These are phyloP conservation scores for Coecobrya sp. DNA, from an alignment of 2,888 invertebrate species.

Conservation along the genomic window DNA sequence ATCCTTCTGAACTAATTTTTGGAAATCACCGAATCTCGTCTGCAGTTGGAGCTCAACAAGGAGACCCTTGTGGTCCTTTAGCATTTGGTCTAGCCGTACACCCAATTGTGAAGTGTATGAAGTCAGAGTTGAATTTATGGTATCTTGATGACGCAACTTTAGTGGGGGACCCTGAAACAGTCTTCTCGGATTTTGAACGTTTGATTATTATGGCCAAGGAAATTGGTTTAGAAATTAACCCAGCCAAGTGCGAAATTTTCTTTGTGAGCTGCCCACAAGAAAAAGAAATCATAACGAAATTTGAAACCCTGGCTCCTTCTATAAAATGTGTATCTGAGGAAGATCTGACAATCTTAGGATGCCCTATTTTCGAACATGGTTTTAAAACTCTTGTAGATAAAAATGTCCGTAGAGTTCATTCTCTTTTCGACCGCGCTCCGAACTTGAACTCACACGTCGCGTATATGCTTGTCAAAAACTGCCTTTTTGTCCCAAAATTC, in stretches of 20 bases:
- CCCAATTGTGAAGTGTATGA: background rate
- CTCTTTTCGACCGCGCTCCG: background rate
- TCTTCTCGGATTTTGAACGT: slow-evolving; percentile 34
- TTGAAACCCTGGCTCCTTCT: background rate
- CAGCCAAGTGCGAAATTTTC: slow-evolving; percentile 25
- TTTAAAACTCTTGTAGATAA: background rate
- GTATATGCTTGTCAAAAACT: slow-evolving; percentile 6
- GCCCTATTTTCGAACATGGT: background rate
- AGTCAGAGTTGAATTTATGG: slow-evolving; percentile 60
- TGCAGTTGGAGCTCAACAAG: slow-evolving; percentile 49
- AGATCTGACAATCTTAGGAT: background rate
- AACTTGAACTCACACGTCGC: slow-evolving; percentile 3
- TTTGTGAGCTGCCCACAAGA: background rate
- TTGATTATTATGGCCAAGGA: background rate
- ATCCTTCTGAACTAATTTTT: slow-evolving; percentile 26
- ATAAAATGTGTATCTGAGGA: background rate
- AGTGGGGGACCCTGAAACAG: background rate
- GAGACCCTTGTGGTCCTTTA: slow-evolving; percentile 48
- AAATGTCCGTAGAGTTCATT: background rate
- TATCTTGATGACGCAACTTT: slow-evolving; percentile 76
- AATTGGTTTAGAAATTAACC: slow-evolving; percentile 62
- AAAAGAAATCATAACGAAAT: background rate
- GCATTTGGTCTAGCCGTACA: slow-evolving; percentile 58
- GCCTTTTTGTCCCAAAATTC: slow-evolving; percentile 14
- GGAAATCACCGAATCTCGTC: background rate